These are phyloP conservation scores for Armadillidium nasatum DNA, from an alignment of 1,140 invertebrate genomes.

Conservation along the genomic window DNA sequence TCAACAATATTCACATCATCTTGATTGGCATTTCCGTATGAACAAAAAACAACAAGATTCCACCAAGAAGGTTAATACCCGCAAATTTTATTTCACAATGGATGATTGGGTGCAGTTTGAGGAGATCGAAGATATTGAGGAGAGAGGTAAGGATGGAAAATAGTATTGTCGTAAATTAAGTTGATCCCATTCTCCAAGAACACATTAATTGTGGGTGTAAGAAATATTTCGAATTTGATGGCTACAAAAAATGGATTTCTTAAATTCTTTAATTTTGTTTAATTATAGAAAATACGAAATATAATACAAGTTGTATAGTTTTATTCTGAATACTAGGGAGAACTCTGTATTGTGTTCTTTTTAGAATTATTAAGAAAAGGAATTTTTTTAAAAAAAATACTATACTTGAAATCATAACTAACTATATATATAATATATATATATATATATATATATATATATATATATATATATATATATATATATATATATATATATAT, in stretches of 20 bases:
- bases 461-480: too few relatives aligned
- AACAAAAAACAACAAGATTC: slow-evolving; percentile 83
- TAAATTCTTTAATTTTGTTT: not conserved
- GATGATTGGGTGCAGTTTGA: slow-evolving; percentile 91
- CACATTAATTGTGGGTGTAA: not conserved
- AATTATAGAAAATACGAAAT: not conserved
- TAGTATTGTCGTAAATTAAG: not conserved
- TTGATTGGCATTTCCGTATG: slow-evolving; percentile 95
- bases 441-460: too few relatives aligned
- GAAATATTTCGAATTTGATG: slow-evolving; percentile 22
- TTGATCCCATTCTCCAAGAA: not conserved
- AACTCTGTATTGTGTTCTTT: not conserved
- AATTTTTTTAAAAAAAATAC: too few relatives aligned
- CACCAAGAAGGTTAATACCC: slow-evolving; percentile 70
- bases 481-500: too few relatives aligned
- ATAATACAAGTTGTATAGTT: not conserved
- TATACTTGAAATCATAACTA: too few relatives aligned
- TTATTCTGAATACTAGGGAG: not conserved
- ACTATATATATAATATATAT: too few relatives aligned
- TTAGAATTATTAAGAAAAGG: too few relatives aligned
- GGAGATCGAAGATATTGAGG: slow-evolving; percentile 87
- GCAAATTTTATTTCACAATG: slow-evolving; percentile 84
- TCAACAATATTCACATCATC: slow-evolving; percentile 79
- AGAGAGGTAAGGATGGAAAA: slow-evolving; percentile 61
- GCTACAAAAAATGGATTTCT: not conserved